Conservation (phyloP, 37 sponge, comb jelly and placozoan genomes). For the Hexactinellida sp. region DNA sequence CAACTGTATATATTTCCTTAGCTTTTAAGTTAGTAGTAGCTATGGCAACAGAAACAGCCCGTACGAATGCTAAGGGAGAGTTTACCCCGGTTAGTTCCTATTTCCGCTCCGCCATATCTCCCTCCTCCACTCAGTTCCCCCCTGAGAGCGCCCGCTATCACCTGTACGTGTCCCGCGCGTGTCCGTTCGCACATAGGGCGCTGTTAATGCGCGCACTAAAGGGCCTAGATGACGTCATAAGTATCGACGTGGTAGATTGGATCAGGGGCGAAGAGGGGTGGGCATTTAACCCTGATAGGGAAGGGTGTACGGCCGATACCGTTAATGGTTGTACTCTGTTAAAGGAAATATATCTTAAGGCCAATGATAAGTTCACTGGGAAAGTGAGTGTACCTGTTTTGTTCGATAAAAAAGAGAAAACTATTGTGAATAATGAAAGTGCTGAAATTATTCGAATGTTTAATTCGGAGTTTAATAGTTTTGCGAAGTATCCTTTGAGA, state of each 20-base stretch:
- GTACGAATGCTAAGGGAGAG: no score
- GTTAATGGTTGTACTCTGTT: slow-evolving; percentile 44
- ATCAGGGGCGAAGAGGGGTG: slow-evolving; percentile 50
- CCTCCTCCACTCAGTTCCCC: slow-evolving; percentile 41
- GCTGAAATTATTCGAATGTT: slow-evolving; percentile 78
- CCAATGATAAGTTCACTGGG: slow-evolving; percentile 44
- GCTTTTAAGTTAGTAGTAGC: no score
- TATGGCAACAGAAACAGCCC: no score
- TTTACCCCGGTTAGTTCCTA: slow-evolving; percentile 32
- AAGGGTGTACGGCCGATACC: slow-evolving; percentile 47
- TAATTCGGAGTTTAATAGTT: slow-evolving; percentile 70
- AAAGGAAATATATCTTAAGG: slow-evolving; percentile 53
- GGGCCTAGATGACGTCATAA: slow-evolving; percentile 66
- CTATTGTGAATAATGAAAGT: slow-evolving; percentile 76
- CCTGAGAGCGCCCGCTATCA: slow-evolving; percentile 72
- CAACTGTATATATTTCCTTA: no score
- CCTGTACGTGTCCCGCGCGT: slow-evolving; percentile 72
- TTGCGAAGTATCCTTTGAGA: slow-evolving; percentile 42
- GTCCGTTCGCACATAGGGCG: slow-evolving; percentile 83
- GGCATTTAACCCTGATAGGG: slow-evolving; percentile 44
- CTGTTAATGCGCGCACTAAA: slow-evolving; percentile 54
- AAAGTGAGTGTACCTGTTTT: slow-evolving; percentile 71
- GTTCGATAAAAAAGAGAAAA: slow-evolving; percentile 58
- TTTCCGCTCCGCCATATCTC: slow-evolving; percentile 46
- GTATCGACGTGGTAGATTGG: slow-evolving; percentile 53